Percentiles rank a stretch among this genome's conserved stretches.
phyloP scores from a whole-genome alignment of 1,140 invertebrate genomes.

The Doryteuthis pealeii region DNA sequence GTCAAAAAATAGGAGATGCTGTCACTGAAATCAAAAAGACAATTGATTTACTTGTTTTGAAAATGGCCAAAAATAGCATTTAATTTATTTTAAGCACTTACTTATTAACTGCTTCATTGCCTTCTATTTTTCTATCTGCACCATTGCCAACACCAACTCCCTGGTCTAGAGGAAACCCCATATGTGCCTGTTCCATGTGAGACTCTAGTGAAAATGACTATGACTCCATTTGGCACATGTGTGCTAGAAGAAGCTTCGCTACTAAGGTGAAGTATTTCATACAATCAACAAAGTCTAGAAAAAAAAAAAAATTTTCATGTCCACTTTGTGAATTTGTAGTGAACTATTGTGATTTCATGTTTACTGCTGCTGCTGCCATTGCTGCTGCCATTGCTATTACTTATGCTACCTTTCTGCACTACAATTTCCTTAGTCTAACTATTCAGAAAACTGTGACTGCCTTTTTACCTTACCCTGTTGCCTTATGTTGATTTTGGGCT shows the following conservation, averaged over 20 bases:
- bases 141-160: slow-evolving; percentile 3
- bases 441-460: background rate
- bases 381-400: slow-evolving; percentile 12
- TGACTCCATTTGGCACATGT: slow-evolving; percentile 43
- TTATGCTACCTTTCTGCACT: slow-evolving; percentile 18
- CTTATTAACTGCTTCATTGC: too few species aligned
- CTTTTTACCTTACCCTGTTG: background rate
- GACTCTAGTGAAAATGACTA: slow-evolving; percentile 48
- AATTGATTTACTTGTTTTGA: too few species aligned
- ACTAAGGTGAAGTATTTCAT: slow-evolving; percentile 39
- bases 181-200: slow-evolving; percentile 50
- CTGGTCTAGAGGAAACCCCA: slow-evolving; percentile 47
- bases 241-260: slow-evolving; percentile 44
- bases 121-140: background rate
- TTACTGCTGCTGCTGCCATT: background rate
- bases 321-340: background rate
- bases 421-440: background rate
- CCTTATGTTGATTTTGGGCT: too few species aligned
- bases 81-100: too few species aligned
- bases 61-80: too few species aligned
- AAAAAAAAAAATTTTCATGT: too few species aligned
- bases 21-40: too few species aligned
- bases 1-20: too few species aligned
- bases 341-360: too few species aligned
- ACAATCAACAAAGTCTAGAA: too few species aligned